phyloP scores from a whole-genome alignment of 2,113 vertebrate genomes.

The Tachuris rubrigastra region DNA sequence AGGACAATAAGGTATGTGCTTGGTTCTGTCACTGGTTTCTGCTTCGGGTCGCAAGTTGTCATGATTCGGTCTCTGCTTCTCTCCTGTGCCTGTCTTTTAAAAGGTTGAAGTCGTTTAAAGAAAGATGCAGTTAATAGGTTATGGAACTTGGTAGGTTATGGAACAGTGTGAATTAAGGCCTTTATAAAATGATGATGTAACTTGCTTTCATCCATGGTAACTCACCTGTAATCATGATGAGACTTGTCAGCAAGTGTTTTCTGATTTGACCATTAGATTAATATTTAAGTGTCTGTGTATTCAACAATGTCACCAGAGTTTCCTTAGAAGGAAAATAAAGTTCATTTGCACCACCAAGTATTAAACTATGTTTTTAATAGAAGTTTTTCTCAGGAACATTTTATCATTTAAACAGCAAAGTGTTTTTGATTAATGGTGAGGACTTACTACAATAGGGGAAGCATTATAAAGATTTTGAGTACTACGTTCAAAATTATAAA shows the following conservation, averaged over 20 bases:
- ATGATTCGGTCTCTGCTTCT: neutral
- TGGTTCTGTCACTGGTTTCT: neutral
- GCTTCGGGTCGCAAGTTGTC: accelerated
- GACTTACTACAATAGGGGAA: neutral
- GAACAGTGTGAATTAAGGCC: neutral
- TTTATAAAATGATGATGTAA: neutral
- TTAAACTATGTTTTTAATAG: neutral
- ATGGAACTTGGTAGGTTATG: neutral
- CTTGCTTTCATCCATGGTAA: neutral
- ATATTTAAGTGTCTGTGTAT: neutral
- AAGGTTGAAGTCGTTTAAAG: neutral
- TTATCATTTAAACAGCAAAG: neutral
- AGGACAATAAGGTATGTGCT: accelerated
- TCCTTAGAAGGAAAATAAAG: neutral
- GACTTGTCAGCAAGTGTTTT: neutral
- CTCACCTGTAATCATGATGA: neutral
- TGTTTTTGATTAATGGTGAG: neutral
- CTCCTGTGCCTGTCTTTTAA: neutral
- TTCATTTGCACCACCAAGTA: neutral
- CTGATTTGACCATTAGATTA: neutral
- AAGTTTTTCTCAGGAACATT: neutral
- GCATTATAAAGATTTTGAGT: neutral
- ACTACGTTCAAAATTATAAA: neutral
- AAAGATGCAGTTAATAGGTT: neutral
- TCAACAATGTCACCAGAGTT: neutral